Evolutionary conservation across 2,113 vertebrate genomes (phyloP).

Genomic region (Sturnira hondurensis): DNA sequence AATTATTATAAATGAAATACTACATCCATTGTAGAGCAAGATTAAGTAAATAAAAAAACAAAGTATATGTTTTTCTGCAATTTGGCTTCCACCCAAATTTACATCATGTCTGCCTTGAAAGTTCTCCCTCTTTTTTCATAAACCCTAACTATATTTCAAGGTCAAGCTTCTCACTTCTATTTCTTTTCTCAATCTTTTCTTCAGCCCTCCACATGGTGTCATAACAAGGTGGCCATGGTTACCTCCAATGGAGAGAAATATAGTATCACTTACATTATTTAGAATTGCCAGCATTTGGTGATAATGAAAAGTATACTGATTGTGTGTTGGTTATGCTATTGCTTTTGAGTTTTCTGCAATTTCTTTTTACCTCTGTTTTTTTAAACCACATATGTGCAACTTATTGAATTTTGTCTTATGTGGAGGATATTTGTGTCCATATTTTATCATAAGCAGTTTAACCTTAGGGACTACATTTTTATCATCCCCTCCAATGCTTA

Average conservation of each 20-base stretch:
- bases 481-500: not conserved
- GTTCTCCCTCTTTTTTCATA: not conserved
- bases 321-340: not conserved
- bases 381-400: not conserved
- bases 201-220: not conserved
- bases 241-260: not conserved
- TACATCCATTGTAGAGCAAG: not conserved
- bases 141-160: not conserved
- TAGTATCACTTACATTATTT: not conserved
- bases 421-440: not conserved
- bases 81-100: not conserved
- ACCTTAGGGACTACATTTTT: not conserved
- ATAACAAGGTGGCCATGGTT: too few relatives aligned
- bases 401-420: not conserved
- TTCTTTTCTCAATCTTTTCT: not conserved
- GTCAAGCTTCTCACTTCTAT: not conserved
- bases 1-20: not conserved
- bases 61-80: not conserved
- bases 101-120: not conserved
- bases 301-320: not conserved
- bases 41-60: not conserved
- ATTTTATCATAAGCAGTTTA: not conserved
- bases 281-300: not conserved
- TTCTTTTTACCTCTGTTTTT: not conserved
- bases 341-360: not conserved